These are phyloP conservation scores for Harlomillsia oculata DNA, from an alignment of 1,140 invertebrate species.

Conservation along the genomic window DNA sequence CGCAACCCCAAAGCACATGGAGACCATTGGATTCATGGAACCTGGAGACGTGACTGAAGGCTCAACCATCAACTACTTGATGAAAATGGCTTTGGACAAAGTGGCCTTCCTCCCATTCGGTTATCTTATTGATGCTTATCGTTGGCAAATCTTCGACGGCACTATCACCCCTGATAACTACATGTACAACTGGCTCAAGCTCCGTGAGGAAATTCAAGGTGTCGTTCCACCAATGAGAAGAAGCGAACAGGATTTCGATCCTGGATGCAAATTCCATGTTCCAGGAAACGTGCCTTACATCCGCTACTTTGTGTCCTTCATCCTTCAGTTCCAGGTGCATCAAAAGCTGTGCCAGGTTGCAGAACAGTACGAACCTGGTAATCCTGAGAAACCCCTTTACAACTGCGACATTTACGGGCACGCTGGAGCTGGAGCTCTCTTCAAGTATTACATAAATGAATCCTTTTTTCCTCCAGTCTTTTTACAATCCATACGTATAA, in stretches of 20 bases:
- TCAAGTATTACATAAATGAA: slow-evolving; percentile 22
- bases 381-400: slow-evolving; percentile 41
- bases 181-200: slow-evolving; percentile 80
- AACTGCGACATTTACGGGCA: slow-evolving; percentile 77
- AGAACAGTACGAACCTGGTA: slow-evolving; percentile 43
- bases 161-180: slow-evolving; percentile 62
- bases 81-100: slow-evolving; percentile 52
- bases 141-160: slow-evolving; percentile 75
- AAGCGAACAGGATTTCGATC: slow-evolving; percentile 79
- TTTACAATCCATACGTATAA: not conserved
- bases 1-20: slow-evolving; percentile 68
- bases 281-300: slow-evolving; percentile 37
- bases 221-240: slow-evolving; percentile 72
- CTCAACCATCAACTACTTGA: slow-evolving; percentile 32
- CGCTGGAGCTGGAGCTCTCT: slow-evolving; percentile 57
- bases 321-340: slow-evolving; percentile 79
- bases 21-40: slow-evolving; percentile 65
- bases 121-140: slow-evolving; percentile 69
- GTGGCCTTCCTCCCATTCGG: slow-evolving; percentile 70
- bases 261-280: slow-evolving; percentile 80
- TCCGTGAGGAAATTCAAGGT: slow-evolving; percentile 64
- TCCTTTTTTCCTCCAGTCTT: not conserved
- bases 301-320: slow-evolving; percentile 87
- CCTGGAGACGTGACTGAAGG: slow-evolving; percentile 48
- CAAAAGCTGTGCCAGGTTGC: slow-evolving; percentile 65